Conservation (phyloP, 1,140 invertebrate genomes). For the Penaeus japonicus region DNA sequence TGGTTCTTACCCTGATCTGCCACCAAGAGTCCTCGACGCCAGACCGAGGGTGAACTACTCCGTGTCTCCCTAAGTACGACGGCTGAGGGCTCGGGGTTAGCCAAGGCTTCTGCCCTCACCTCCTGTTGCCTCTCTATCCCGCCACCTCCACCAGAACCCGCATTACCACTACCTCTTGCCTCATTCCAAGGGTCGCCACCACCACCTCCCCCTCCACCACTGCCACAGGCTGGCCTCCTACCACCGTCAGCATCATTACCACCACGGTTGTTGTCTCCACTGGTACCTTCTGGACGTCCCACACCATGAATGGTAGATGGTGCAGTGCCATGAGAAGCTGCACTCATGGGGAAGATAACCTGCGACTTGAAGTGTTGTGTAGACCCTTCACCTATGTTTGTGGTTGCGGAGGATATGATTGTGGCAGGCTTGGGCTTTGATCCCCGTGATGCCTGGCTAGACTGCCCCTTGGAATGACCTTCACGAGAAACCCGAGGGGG, state of each 20-base stretch:
- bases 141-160: neutral
- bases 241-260: neutral
- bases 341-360: slow-evolving; percentile 25
- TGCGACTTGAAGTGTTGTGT: slow-evolving; percentile 8
- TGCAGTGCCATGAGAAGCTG: neutral
- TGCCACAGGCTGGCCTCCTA: neutral
- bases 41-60: slow-evolving; percentile 47
- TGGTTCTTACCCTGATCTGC: slow-evolving; percentile 38
- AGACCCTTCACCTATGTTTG: neutral
- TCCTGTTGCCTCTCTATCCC: neutral
- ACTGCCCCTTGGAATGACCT: no score
- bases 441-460: neutral
- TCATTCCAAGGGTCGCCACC: neutral
- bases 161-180: neutral
- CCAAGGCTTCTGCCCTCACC: neutral
- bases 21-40: slow-evolving; percentile 39
- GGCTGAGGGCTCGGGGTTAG: neutral
- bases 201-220: neutral
- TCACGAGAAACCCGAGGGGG: no score
- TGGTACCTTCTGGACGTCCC: neutral
- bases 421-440: neutral
- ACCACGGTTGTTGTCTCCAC: neutral
- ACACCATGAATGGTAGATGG: no score
- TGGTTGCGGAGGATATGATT: slow-evolving; percentile 7
- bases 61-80: slow-evolving; percentile 46